phyloP scores from a whole-genome alignment of 2,113 vertebrate species.

The Caranx ignobilis region DNA sequence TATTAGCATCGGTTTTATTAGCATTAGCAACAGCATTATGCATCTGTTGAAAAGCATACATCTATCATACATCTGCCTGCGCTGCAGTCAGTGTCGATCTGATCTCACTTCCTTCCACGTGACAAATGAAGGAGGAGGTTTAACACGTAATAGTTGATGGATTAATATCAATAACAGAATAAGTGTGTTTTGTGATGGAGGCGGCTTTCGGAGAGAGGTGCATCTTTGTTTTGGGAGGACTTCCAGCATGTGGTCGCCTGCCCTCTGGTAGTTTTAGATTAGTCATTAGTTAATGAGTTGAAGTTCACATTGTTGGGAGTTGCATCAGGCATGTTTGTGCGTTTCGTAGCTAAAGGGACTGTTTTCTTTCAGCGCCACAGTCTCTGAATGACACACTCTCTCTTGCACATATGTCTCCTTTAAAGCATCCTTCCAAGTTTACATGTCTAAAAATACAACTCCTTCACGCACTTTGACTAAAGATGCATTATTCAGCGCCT shows the following conservation, averaged over 20 bases:
- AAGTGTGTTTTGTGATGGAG: background rate
- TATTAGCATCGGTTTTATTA: too few species aligned
- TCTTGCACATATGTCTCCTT: conserved; percentile 44
- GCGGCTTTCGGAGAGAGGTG: background rate
- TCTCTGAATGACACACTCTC: conserved; percentile 1
- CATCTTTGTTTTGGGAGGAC: background rate
- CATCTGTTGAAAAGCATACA: background rate
- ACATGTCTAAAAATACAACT: conserved; percentile 79
- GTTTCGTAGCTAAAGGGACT: background rate
- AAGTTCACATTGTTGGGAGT: background rate
- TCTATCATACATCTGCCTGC: background rate
- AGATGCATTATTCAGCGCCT: conserved; percentile 82
- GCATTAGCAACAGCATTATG: too few species aligned
- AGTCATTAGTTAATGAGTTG: conserved; percentile 18
- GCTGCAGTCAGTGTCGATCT: background rate
- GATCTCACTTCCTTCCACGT: background rate
- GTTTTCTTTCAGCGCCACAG: background rate
- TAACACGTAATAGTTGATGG: background rate
- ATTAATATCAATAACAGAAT: background rate
- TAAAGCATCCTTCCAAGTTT: conserved; percentile 64
- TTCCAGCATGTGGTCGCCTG: background rate
- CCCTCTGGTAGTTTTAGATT: background rate
- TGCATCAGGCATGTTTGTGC: background rate
- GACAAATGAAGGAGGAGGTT: too few species aligned
- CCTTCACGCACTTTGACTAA: conserved; percentile 64